These are phyloP conservation scores for Papilio polyxenes DNA, from an alignment of 1,140 invertebrate species.

Conservation along the genomic window DNA sequence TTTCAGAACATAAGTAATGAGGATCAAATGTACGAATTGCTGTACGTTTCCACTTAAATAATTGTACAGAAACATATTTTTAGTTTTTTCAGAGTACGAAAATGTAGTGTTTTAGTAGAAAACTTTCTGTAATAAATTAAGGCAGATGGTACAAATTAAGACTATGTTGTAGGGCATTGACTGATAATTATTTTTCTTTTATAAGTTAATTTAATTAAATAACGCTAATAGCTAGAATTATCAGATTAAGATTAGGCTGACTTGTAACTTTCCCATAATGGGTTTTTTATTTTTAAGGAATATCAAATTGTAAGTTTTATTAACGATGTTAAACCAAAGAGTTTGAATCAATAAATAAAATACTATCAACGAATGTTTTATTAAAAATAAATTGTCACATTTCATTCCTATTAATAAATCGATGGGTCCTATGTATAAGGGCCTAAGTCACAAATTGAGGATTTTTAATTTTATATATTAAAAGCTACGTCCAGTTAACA, in stretches of 20 bases:
- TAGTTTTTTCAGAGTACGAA: too few relatives aligned
- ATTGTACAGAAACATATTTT: too few relatives aligned
- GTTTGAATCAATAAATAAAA: constrained; percentile 39
- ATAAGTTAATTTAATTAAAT: neutral
- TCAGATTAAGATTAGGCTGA: neutral
- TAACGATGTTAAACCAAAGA: constrained; percentile 57
- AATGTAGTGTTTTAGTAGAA: too few relatives aligned
- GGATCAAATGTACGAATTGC: neutral
- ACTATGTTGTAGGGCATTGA: neutral
- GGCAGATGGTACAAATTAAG: neutral
- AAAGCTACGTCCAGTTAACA: too few relatives aligned
- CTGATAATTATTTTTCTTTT: neutral
- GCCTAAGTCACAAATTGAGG: too few relatives aligned
- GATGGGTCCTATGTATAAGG: too few relatives aligned
- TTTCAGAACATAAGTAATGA: too few relatives aligned
- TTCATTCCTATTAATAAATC: too few relatives aligned
- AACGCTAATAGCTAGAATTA: neutral
- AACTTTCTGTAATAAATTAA: too few relatives aligned
- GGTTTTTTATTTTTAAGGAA: constrained; percentile 31
- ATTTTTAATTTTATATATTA: too few relatives aligned
- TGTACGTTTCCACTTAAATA: too few relatives aligned
- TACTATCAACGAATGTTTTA: neutral
- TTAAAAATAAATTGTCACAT: too few relatives aligned
- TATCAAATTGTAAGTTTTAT: constrained; percentile 27
- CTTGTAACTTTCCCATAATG: neutral